Evolutionary conservation across 2,888 invertebrate genomes (phyloP).

Genomic region (Drosophila infuscata): DNA sequence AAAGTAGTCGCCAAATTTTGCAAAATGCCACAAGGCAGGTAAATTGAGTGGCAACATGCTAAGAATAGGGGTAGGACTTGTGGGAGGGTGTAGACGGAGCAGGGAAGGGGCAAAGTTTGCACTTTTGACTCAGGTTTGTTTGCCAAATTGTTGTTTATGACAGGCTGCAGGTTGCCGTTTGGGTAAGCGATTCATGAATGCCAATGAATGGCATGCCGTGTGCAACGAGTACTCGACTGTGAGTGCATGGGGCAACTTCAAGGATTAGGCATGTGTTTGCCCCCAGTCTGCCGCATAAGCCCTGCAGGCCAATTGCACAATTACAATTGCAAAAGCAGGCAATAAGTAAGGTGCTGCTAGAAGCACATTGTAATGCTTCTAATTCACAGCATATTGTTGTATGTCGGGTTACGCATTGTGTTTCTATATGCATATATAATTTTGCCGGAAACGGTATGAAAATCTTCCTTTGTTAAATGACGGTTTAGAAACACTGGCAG

Average conservation of each 20-base stretch:
- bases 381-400: not conserved
- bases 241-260: constrained; percentile 6
- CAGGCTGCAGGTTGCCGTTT: constrained; percentile 54
- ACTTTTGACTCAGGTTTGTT: constrained; percentile 24
- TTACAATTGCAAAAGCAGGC: constrained; percentile 29
- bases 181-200: constrained; percentile 69
- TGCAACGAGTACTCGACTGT: constrained; percentile 8
- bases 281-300: constrained; percentile 7
- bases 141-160: constrained; percentile 67
- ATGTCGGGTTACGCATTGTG: too few relatives aligned
- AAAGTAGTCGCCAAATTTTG: constrained; percentile 47
- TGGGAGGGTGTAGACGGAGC: not conserved
- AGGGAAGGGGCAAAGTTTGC: not conserved
- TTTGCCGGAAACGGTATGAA: not conserved
- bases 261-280: constrained; percentile 20
- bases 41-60: not conserved
- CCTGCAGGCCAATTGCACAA: constrained; percentile 29
- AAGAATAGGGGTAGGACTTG: not conserved
- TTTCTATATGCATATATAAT: not conserved
- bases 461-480: not conserved
- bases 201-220: constrained; percentile 40
- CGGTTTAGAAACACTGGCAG: not conserved
- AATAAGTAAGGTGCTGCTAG: constrained; percentile 21
- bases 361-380: constrained; percentile 12
- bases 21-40: constrained; percentile 19